Base-by-base conservation (phyloP, 2,888 invertebrate species). In the Lepidochitona cinerea region DNA sequence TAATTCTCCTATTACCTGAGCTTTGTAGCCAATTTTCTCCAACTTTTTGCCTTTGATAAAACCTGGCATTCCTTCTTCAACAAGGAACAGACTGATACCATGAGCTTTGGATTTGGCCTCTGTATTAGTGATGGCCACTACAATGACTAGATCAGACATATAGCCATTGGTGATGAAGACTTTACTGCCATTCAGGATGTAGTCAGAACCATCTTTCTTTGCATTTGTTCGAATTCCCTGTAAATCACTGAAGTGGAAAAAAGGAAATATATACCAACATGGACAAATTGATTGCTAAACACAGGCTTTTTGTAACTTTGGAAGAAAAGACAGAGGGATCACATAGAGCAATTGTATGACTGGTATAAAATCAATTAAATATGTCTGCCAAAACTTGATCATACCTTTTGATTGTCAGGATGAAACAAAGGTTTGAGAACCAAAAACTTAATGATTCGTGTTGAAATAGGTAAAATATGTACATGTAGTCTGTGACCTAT, bases 141-240 rank as follows among this genome's bases (percentile, higher is more conserved):
- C 91, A 37, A 92, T 81, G n/a, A 89, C 89, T 0, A 91, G 78
- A 78, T 91, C 91, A 32, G 85, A 76, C 87, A 90, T 84, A 78
- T 81, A 88, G 33, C 91, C 91, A 78, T 92, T 92, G 29, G 91
- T 91, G 75, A 92, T 92, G 81, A 91, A 92, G 12, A 88, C 88
- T 83, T 92, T 92, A 79, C 90, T 90, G 41, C 91, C 91, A 79
- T 91, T 92, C 26, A 92, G 83, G 73, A 91, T 90, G 84, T 88
- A 91, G 81, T 91, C 91, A 75, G 87, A 87, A 0, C 91, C 91
- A 80, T 91, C 90, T 68, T 86, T 84, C 71, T 87, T 89, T 12
- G 91, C 92, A 79, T 85, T 85, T 4, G 92, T 91, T 53, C 87
- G 79, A 2, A 92, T 86, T 12, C 91, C 92, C 75, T 92, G 91